Evolutionary conservation across 35 echinoderm and acorn worm genomes (phyloP).

Genomic region (Eucidaris tribuloides): DNA sequence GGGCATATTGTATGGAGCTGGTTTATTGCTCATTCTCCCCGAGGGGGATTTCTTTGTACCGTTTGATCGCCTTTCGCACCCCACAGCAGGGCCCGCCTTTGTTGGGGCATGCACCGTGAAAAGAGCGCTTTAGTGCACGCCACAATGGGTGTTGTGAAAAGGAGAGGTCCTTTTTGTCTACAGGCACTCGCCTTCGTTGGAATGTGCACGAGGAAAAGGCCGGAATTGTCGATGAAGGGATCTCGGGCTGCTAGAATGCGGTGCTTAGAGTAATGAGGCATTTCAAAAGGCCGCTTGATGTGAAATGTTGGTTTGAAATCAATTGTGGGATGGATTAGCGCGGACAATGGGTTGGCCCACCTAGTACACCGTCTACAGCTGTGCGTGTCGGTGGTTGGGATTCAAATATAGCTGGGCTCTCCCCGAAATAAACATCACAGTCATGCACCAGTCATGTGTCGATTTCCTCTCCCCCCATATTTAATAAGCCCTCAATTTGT

Average conservation of each 20-base stretch:
- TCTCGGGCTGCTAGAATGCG: too few relatives aligned
- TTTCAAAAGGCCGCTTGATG: neutral
- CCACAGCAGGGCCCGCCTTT: conserved; percentile 25
- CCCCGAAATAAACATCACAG: too few relatives aligned
- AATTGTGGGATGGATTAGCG: conserved; percentile 17
- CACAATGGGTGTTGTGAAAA: conserved; percentile 35
- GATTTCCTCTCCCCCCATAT: too few relatives aligned
- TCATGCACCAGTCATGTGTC: too few relatives aligned
- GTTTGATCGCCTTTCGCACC: conserved; percentile 37
- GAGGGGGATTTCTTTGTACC: conserved; percentile 15
- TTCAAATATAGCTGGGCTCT: too few relatives aligned
- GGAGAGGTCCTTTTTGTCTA: neutral
- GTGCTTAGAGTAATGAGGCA: conserved; percentile 35
- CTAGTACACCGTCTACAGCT: conserved; percentile 8
- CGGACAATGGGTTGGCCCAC: conserved; percentile 16
- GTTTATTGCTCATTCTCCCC: conserved; percentile 32
- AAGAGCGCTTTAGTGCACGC: conserved; percentile 12
- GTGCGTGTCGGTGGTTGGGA: conserved; percentile 3
- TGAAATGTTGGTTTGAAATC: conserved; percentile 22
- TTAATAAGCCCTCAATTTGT: too few relatives aligned
- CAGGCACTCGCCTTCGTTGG: conserved; percentile 22
- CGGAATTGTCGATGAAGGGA: neutral
- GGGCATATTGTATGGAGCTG: conserved; percentile 18
- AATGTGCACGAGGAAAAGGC: neutral
- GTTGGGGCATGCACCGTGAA: conserved; percentile 19